Evolutionary conservation across 2,888 invertebrate genomes (phyloP).

Genomic region (Chalcis sispes): DNA sequence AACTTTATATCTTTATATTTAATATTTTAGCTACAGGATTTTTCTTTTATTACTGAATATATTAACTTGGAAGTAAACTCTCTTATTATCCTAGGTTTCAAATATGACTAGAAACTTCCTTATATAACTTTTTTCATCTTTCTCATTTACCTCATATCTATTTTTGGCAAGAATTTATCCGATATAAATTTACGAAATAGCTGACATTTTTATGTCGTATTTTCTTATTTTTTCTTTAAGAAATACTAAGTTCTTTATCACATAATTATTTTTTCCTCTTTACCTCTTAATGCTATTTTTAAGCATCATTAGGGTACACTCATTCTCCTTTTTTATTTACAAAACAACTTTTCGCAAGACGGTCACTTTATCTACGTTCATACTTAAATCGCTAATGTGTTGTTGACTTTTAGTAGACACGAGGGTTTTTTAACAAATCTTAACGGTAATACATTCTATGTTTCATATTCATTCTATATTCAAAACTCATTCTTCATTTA

Average conservation of each 20-base stretch:
- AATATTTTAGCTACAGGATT: slow-evolving; percentile 57
- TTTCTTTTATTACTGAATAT: slow-evolving; percentile 59
- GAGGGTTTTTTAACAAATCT: slow-evolving; percentile 24
- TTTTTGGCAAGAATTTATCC: slow-evolving; percentile 69
- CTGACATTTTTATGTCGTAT: slow-evolving; percentile 60
- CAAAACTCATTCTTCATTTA: slow-evolving; percentile 33
- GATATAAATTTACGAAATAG: slow-evolving; percentile 73
- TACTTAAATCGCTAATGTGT: slow-evolving; percentile 37
- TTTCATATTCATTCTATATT: slow-evolving; percentile 26
- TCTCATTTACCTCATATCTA: slow-evolving; percentile 53
- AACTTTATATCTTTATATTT: slow-evolving; percentile 53
- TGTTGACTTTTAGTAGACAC: slow-evolving; percentile 32
- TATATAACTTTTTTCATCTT: slow-evolving; percentile 52
- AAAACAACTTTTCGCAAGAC: slow-evolving; percentile 61
- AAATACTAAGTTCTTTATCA: slow-evolving; percentile 63
- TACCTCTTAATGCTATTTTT: slow-evolving; percentile 41
- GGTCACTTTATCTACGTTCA: slow-evolving; percentile 44
- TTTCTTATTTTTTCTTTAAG: slow-evolving; percentile 57
- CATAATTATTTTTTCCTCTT: slow-evolving; percentile 62
- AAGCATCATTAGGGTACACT: slow-evolving; percentile 58
- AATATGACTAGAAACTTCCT: slow-evolving; percentile 71
- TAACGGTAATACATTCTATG: slow-evolving; percentile 11
- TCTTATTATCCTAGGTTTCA: slow-evolving; percentile 61
- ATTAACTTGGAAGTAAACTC: slow-evolving; percentile 64
- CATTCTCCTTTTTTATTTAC: slow-evolving; percentile 63